Base-by-base conservation (phyloP, 2,113 vertebrate species). In the Anhinga rufa region DNA sequence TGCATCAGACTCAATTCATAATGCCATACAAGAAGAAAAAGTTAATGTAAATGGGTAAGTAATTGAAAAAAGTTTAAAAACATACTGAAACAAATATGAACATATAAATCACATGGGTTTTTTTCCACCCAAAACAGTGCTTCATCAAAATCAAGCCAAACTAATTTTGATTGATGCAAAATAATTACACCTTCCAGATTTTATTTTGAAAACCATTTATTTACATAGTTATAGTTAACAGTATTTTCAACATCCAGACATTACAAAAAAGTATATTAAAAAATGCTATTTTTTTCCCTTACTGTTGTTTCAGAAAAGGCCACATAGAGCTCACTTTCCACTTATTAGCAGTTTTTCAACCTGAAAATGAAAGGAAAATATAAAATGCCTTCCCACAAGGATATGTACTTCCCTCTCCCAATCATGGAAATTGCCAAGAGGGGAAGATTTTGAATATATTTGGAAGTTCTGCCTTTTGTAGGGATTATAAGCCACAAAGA, bases 31-130 rank as follows among this genome's bases (percentile, higher is more conserved):
- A 36, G 13, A n/a, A 49, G 12, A 86, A 51, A 92, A 85, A 36
- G 4, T 34, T 12, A 71, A 49, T 57, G 24, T 48, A 81, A 84
- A 81, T 70, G 15, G 10, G 4, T 19, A 61, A 74, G 2, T 21
- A 77, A 80, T n/a, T 1, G 8, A 58, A 61, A 90, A 76, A 64
- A 17, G 0, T 29, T 20, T 1, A 32, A 42, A 86, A 61, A 17
- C 1, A 17, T 64, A 46, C 4, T 32, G 8, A 88, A 79, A 54
- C 1, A 38, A 55, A 21, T 60, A 38, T 10, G 12, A 86, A 20
- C 3, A 32, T 76, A 16, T 25, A 51, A 62, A 90, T 20, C 4
- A 3, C 2, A 8, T 15, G 2, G 1, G 2, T 11, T 60, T n/a
- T 31, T 65, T 72, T 36, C 34, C 6, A 60, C 5, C 0, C 13